Conservation (phyloP, 1,140 invertebrate species). For the Aphelenchoides fujianensis region DNA sequence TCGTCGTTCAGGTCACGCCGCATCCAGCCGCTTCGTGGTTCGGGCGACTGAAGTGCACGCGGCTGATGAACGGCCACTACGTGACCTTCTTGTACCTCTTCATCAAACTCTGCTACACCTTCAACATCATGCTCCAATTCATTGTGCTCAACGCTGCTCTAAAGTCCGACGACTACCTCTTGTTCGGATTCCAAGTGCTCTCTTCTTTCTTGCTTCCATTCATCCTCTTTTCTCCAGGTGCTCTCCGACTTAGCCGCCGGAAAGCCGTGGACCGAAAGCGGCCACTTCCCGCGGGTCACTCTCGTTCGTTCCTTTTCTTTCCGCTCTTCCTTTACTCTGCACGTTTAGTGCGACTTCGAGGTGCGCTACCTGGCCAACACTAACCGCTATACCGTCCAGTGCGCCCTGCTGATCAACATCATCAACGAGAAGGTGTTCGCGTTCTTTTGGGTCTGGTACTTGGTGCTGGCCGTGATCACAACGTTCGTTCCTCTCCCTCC, state of each 20-base stretch:
- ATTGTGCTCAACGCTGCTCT: conserved; percentile 94
- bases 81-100: conserved; percentile 65
- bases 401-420: conserved; percentile 61
- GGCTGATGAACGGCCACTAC: conserved; percentile 65
- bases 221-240: conserved; percentile 64
- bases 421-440: conserved; percentile 62
- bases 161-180: conserved; percentile 78
- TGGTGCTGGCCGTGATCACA: conserved; percentile 55
- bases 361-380: conserved; percentile 64
- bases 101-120: conserved; percentile 65
- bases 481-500: conserved; percentile 42
- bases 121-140: conserved; percentile 93
- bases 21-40: conserved; percentile 42
- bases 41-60: conserved; percentile 43
- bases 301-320: too few relatives aligned
- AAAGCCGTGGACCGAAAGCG: conserved; percentile 63
- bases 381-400: conserved; percentile 61
- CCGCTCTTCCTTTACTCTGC: too few relatives aligned
- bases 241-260: conserved; percentile 63
- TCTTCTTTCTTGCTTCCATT: conserved; percentile 54
- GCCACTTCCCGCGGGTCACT: conserved; percentile 65
- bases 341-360: conserved; percentile 65
- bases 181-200: conserved; percentile 91
- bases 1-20: conserved; percentile 28
- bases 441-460: conserved; percentile 61